These are phyloP conservation scores for Danio kyathit DNA, from an alignment of 2,797 vertebrate species.

Conservation along the genomic window DNA sequence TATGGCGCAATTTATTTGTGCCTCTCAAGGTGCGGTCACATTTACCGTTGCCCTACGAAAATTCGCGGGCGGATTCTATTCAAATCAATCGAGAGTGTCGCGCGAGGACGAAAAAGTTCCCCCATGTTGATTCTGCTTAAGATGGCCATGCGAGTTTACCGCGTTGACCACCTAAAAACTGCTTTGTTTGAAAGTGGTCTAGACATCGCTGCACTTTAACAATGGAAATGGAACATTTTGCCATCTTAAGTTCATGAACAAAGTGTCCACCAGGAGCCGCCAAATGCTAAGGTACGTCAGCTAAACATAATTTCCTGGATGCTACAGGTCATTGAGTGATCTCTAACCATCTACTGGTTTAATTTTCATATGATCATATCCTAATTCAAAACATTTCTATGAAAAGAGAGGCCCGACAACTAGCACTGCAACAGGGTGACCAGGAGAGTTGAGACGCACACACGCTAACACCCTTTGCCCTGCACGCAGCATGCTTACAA, in stretches of 20 bases:
- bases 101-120: no score
- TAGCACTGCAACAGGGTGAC: constrained; percentile 31
- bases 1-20: neutral
- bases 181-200: no score
- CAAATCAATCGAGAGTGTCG: neutral
- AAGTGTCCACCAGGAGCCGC: constrained; percentile 66
- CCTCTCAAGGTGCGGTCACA: neutral
- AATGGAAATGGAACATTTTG: no score
- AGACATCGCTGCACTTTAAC: no score
- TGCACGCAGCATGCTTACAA: constrained; percentile 79
- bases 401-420: constrained; percentile 9
- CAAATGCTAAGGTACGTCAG: neutral
- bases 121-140: no score
- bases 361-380: constrained; percentile 21
- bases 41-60: neutral
- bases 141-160: no score
- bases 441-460: constrained; percentile 41
- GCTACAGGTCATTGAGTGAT: constrained; percentile 21
- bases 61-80: no score
- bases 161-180: no score
- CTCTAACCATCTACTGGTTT: constrained; percentile 20
- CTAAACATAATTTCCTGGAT: constrained; percentile 17
- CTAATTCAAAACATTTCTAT: constrained; percentile 36
- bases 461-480: constrained; percentile 58
- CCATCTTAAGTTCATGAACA: neutral